These are phyloP conservation scores for Antigone vipio DNA, from an alignment of 2,113 vertebrate species.

Conservation along the genomic window DNA sequence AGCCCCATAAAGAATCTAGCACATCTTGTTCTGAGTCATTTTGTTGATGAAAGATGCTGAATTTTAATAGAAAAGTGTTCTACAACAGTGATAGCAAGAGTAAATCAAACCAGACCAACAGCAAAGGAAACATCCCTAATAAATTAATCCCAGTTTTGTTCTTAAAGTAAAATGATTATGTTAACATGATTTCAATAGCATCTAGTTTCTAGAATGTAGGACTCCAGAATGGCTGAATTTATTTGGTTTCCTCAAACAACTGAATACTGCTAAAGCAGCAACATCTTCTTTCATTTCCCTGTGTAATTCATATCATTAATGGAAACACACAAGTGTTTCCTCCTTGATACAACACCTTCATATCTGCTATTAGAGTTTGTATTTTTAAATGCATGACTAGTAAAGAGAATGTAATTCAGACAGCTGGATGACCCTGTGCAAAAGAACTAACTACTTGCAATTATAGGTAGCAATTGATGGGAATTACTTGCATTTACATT, in stretches of 20 bases:
- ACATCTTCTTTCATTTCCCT: not conserved
- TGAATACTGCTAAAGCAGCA: not conserved
- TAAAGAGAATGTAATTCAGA: slow-evolving; percentile 30
- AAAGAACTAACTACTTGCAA: not conserved
- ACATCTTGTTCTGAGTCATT: not conserved
- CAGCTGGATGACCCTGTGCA: not conserved
- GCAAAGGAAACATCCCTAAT: not conserved
- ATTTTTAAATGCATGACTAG: not conserved
- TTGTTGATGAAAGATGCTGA: not conserved
- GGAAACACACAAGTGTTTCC: not conserved
- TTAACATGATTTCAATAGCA: not conserved
- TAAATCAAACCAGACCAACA: not conserved
- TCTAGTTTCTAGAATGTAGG: not conserved
- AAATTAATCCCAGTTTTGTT: not conserved
- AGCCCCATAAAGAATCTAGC: not conserved
- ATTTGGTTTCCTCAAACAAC: not conserved
- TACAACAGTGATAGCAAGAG: not conserved
- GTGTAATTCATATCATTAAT: slow-evolving; percentile 6
- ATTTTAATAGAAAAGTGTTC: not conserved
- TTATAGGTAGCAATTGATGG: not conserved
- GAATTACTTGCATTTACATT: not conserved
- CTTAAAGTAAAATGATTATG: not conserved
- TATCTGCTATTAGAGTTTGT: not conserved
- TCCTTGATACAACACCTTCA: not conserved
- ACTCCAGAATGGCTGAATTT: slow-evolving; percentile 19